These are phyloP conservation scores for Cyphomyrus plagiostoma DNA, from an alignment of 2,113 vertebrate genomes.

Conservation along the genomic window DNA sequence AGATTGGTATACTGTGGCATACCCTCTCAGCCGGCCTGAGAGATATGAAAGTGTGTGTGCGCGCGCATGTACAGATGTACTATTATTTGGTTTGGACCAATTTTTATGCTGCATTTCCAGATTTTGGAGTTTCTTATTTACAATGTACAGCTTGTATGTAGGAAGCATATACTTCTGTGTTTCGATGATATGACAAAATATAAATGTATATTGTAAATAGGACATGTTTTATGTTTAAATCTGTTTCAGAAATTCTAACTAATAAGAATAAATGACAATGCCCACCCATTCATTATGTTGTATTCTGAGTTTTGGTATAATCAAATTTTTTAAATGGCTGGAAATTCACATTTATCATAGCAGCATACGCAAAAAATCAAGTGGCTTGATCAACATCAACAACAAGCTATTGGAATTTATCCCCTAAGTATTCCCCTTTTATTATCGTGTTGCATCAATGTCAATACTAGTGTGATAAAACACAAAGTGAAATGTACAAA, in stretches of 20 bases:
- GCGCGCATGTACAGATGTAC: not conserved
- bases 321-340: not conserved
- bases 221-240: slow-evolving; percentile 15
- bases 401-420: not conserved
- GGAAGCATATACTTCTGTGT: slow-evolving; percentile 15
- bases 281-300: not conserved
- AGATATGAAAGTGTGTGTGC: not conserved
- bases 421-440: not conserved
- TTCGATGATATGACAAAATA: not conserved
- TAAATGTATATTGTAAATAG: slow-evolving; percentile 21
- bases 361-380: not conserved
- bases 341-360: not conserved
- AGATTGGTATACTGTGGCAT: not conserved
- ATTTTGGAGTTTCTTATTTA: slow-evolving; percentile 18
- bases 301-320: not conserved
- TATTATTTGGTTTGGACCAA: slow-evolving; percentile 21
- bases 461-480: not conserved
- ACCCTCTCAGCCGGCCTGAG: slow-evolving; percentile 19
- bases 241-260: slow-evolving; percentile 4
- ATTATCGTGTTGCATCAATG: not conserved
- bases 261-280: slow-evolving; percentile 17
- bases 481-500: not conserved
- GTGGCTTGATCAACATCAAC: not conserved
- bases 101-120: slow-evolving; percentile 17
- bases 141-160: slow-evolving; percentile 19